Evolutionary conservation across 1,140 invertebrate genomes (phyloP), one percentile per base, ranked within the genome.

Genomic region (Ceratina japonica): DNA sequence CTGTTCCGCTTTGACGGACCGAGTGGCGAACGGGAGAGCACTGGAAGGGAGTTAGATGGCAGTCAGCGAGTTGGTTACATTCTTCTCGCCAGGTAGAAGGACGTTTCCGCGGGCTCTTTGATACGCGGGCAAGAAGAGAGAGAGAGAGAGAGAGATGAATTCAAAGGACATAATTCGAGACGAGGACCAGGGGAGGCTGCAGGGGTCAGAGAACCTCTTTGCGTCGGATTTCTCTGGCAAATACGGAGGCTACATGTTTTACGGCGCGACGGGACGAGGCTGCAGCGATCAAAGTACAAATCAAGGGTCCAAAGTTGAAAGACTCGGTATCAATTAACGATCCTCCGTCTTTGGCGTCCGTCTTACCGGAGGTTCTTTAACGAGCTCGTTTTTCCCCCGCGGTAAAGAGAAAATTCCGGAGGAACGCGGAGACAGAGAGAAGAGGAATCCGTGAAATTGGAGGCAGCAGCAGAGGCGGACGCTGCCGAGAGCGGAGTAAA

Each of bases 381-480:
- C 76, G 22, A 74, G 37, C 31, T 15, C 8, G 7, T 16, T 37
- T 31, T 64, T 31, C 16, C 20, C 27, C 18, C 7, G 56, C 8
- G 24, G n/a, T 54, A 10, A 52, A 1, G 2, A 18, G 13, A 65
- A 22, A 24, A 56, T 56, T 56, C 37, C 37, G 37, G 3, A 15
- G 16, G 4, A 0, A 51, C 13, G 16, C 15, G 15, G 8, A 16
- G 12, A 20, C 16, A 72, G 37, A 20, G 56, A 68, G 20, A 52
- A 52, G 37, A 78, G 31, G 64, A 15, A 69, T 54, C 65, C 77
- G 69, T 76, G 78, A 83, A 83, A 84, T 75, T 80, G 72, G 58
- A 72, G 37, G 71, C n/a, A 44, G 71, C n/a, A 44, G 56, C 44
- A 5, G 3, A 16, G 64, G 13, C 15, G 31, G n/a, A 68, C 70